These are phyloP conservation scores for Tragelaphus oryx DNA, from an alignment of 2,797 vertebrate genomes.

Conservation along the genomic window DNA sequence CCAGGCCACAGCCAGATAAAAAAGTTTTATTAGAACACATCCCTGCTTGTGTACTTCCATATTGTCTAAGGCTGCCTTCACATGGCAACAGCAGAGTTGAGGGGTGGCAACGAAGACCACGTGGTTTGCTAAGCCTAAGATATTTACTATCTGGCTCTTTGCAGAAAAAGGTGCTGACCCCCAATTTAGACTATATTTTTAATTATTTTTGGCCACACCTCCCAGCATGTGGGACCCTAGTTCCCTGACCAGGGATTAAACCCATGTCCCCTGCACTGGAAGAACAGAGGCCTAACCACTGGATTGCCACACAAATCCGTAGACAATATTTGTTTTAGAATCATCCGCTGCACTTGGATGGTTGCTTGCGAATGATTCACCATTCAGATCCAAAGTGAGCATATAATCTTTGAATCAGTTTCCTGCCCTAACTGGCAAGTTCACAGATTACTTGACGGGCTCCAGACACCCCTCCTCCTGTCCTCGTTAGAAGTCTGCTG, in stretches of 20 bases:
- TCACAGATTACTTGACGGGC: background rate
- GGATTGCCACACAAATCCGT: background rate
- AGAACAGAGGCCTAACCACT: background rate
- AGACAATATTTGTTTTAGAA: background rate
- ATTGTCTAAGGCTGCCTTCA: background rate
- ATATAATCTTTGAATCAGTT: conserved; percentile 1
- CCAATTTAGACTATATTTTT: background rate
- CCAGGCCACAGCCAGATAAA: background rate
- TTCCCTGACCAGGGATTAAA: background rate
- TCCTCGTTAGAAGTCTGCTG: background rate
- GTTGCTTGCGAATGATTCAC: background rate
- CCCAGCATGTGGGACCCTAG: background rate
- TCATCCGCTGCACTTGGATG: background rate
- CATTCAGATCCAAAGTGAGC: background rate
- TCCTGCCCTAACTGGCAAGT: background rate
- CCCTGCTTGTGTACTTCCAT: background rate
- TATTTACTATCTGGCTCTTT: background rate
- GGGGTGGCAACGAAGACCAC: background rate
- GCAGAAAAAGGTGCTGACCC: background rate
- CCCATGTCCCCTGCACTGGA: background rate
- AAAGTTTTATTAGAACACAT: background rate
- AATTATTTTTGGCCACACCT: background rate
- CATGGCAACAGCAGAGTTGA: fast-evolving
- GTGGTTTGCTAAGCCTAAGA: background rate
- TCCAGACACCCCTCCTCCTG: background rate